Evolutionary conservation across 2,888 invertebrate species (phyloP).

Genomic region (Archaeoteleia sp.): DNA sequence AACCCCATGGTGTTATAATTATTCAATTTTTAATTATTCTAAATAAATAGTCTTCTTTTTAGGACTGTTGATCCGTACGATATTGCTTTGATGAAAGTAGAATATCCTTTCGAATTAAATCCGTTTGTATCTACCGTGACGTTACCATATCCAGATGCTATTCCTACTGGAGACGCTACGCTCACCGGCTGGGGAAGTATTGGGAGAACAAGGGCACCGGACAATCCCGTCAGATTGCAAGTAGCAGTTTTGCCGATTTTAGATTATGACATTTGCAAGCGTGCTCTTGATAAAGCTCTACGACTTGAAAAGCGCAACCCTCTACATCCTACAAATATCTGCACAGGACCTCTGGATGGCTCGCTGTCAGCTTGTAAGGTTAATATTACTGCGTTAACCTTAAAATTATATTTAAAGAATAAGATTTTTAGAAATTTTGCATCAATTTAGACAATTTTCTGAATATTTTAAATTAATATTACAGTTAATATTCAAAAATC

Average conservation of each 20-base stretch:
- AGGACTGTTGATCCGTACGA: conserved; percentile 65
- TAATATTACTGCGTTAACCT: too few relatives aligned
- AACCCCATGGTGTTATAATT: not conserved
- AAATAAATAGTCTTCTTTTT: conserved; percentile 1
- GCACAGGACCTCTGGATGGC: conserved; percentile 73
- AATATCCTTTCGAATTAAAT: conserved; percentile 57
- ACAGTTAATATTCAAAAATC: too few relatives aligned
- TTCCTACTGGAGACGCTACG: conserved; percentile 55
- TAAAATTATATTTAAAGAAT: too few relatives aligned
- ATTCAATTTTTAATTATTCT: too few relatives aligned
- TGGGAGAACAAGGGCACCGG: conserved; percentile 51
- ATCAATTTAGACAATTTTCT: too few relatives aligned
- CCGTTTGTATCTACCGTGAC: conserved; percentile 56
- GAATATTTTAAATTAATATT: too few relatives aligned
- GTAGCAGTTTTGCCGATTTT: conserved; percentile 59
- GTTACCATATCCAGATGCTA: conserved; percentile 52
- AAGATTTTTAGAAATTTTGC: too few relatives aligned
- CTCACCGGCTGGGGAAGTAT: conserved; percentile 62
- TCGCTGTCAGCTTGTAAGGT: conserved; percentile 75
- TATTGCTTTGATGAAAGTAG: conserved; percentile 61
- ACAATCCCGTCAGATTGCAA: conserved; percentile 58
- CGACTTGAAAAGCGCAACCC: conserved; percentile 52
- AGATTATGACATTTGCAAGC: conserved; percentile 58
- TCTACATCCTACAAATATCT: conserved; percentile 73
- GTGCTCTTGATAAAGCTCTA: conserved; percentile 53